Evolutionary conservation across 53 echinoderm and acorn worm species (phyloP).

Genomic region (Zoroaster sp.): DNA sequence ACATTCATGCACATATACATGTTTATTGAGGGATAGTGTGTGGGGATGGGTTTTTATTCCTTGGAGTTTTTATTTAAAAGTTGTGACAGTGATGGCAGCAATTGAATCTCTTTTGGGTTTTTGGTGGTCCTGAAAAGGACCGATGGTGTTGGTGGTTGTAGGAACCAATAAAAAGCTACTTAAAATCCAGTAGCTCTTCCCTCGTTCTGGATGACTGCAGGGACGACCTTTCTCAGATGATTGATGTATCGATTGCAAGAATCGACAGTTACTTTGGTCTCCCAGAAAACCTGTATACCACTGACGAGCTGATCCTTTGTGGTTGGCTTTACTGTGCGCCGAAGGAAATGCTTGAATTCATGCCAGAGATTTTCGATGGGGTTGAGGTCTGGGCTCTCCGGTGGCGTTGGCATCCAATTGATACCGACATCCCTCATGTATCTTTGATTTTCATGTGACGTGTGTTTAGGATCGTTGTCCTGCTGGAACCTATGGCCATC

Average conservation of each 20-base stretch:
- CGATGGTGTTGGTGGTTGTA: too few relatives aligned
- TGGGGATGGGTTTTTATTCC: too few relatives aligned
- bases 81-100: too few relatives aligned
- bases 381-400: slow-evolving; percentile 44
- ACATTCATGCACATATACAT: too few relatives aligned
- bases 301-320: background rate
- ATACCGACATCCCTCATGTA: slow-evolving; percentile 26
- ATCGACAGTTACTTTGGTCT: background rate
- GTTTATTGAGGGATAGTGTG: too few relatives aligned
- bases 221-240: background rate
- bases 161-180: background rate
- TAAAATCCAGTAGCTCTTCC: background rate
- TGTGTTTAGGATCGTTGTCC: slow-evolving; percentile 43
- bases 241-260: background rate
- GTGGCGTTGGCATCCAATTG: slow-evolving; percentile 32
- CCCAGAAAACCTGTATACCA: background rate
- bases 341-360: slow-evolving; percentile 28
- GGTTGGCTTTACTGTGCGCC: background rate
- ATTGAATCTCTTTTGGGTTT: background rate
- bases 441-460: background rate
- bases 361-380: slow-evolving; percentile 40
- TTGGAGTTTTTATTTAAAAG: too few relatives aligned
- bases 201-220: background rate
- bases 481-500: slow-evolving; percentile 44
- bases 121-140: background rate